A percentile compares a stretch with the other conserved stretches of the same genome.
Evolutionary conservation across 2,113 vertebrate genomes (phyloP).

Genomic region (Bufo gargarizans): DNA sequence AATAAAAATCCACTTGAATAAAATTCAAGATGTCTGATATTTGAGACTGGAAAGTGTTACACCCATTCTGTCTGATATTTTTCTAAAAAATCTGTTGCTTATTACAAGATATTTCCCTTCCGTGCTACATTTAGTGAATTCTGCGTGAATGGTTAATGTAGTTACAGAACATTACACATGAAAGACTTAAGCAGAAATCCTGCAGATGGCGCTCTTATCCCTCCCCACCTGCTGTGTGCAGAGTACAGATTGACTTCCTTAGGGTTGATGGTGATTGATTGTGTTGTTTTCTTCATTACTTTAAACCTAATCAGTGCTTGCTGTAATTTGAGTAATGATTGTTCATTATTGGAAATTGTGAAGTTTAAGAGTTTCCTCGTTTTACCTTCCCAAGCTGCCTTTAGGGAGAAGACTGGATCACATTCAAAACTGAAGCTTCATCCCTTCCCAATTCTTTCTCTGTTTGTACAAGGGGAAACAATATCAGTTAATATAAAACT

Average conservation of each 20-base stretch:
- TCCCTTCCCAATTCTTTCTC: constrained; percentile 32
- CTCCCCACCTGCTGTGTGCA: constrained; percentile 70
- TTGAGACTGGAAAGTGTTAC: neutral
- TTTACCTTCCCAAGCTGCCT: constrained; percentile 78
- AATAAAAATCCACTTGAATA: too few relatives aligned
- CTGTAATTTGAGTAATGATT: constrained; percentile 99
- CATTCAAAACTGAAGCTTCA: constrained; percentile 45
- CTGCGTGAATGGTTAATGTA: too few relatives aligned
- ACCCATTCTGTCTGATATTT: neutral
- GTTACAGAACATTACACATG: neutral
- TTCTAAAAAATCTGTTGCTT: neutral
- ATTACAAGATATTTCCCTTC: neutral
- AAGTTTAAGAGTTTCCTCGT: constrained; percentile 92
- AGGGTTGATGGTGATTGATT: constrained; percentile 98
- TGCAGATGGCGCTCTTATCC: constrained; percentile 83
- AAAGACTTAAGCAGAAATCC: constrained; percentile 64
- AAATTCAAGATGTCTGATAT: neutral
- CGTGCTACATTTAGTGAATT: neutral
- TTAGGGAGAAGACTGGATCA: constrained; percentile 76
- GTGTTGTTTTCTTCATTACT: constrained; percentile 98
- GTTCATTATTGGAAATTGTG: constrained; percentile 97
- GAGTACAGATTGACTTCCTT: constrained; percentile 81
- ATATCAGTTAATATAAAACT: constrained; percentile 24
- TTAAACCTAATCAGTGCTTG: constrained; percentile 98
- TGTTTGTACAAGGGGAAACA: neutral